These are phyloP conservation scores for Cheumatopsyche charites DNA, from an alignment of 1,140 invertebrate genomes.

Conservation along the genomic window DNA sequence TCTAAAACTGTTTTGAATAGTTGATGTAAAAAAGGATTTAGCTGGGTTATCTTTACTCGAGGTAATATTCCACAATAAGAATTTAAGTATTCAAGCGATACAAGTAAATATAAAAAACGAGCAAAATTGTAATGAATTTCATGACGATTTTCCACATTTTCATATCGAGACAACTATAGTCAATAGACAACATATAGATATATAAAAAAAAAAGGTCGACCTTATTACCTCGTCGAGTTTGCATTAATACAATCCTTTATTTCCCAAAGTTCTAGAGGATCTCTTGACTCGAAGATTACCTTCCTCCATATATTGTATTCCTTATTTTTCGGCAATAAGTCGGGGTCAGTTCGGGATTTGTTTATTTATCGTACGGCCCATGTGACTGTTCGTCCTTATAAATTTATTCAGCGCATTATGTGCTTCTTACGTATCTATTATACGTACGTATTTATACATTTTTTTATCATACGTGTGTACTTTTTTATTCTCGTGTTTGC, in stretches of 20 bases:
- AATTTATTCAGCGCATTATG: not conserved
- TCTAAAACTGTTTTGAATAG: no score
- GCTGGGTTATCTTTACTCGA: no score
- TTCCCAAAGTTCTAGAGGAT: not conserved
- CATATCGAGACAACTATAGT: no score
- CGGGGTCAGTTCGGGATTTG: not conserved
- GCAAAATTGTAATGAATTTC: no score
- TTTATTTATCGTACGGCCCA: not conserved
- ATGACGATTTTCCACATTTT: no score
- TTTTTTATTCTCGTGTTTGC: not conserved
- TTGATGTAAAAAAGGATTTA: no score
- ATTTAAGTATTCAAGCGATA: no score
- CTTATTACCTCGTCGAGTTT: slow-evolving; percentile 6
- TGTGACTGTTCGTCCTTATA: not conserved
- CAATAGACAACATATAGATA: no score
- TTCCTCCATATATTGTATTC: not conserved
- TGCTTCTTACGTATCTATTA: no score
- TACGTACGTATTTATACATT: not conserved
- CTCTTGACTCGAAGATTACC: slow-evolving; percentile 14
- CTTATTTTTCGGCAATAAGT: slow-evolving; percentile 10
- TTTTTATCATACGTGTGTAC: no score
- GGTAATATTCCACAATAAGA: no score
- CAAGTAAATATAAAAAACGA: no score
- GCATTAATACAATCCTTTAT: slow-evolving; percentile 16
- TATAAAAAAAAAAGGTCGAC: not conserved